These are phyloP conservation scores for Lutjanus argentimaculatus DNA, from an alignment of 2,797 vertebrate genomes.

Conservation along the genomic window DNA sequence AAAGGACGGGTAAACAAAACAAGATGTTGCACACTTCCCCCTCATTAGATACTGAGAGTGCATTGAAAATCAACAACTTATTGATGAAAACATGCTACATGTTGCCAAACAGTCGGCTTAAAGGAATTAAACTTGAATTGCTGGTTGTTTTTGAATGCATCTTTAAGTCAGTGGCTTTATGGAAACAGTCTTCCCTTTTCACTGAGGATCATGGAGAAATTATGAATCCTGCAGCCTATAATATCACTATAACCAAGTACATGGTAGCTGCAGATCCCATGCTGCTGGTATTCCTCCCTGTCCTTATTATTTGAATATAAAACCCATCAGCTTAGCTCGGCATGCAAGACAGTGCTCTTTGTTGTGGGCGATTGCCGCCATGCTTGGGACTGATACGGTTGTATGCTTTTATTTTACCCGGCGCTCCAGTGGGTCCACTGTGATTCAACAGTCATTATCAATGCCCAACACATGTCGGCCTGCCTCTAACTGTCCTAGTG, in stretches of 20 bases:
- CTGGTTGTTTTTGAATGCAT: slow-evolving; percentile 54
- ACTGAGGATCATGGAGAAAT: slow-evolving; percentile 53
- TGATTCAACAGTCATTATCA: slow-evolving; percentile 83
- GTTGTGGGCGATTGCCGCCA: slow-evolving; percentile 75
- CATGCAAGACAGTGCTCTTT: slow-evolving; percentile 76
- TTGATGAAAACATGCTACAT: slow-evolving; percentile 66
- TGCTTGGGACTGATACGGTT: slow-evolving; percentile 81
- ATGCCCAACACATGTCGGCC: slow-evolving; percentile 80
- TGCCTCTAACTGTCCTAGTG: slow-evolving; percentile 73
- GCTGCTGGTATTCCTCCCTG: slow-evolving; percentile 69
- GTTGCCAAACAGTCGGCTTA: slow-evolving; percentile 71
- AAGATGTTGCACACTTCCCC: slow-evolving; percentile 65
- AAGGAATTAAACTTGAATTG: slow-evolving; percentile 71
- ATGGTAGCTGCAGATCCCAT: slow-evolving; percentile 68
- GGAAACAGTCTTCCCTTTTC: slow-evolving; percentile 37
- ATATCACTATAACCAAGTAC: slow-evolving; percentile 54
- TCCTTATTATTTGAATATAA: slow-evolving; percentile 80
- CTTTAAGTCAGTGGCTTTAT: slow-evolving; percentile 60
- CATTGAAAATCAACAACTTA: slow-evolving; percentile 76
- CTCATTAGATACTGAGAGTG: slow-evolving; percentile 70
- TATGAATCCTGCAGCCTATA: slow-evolving; percentile 49
- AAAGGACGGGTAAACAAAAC: slow-evolving; percentile 76
- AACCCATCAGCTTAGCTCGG: slow-evolving; percentile 79
- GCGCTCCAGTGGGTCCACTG: slow-evolving; percentile 67
- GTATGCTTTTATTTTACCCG: slow-evolving; percentile 73